Conservation (phyloP, 1,140 invertebrate genomes). For the Lysiphlebus fabarum region DNA sequence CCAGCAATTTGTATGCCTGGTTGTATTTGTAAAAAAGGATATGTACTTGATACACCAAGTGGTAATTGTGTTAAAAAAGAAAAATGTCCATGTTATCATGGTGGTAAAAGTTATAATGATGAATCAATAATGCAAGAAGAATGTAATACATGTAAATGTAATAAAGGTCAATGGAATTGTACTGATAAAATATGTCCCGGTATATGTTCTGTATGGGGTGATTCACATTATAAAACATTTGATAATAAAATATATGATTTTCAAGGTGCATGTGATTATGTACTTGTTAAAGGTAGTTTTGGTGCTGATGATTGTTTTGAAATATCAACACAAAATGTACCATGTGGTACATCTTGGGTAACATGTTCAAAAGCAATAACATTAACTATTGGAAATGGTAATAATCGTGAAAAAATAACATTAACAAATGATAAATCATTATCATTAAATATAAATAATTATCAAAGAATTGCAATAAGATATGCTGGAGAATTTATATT, state of each 20-base stretch:
- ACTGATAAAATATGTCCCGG: slow-evolving; percentile 63
- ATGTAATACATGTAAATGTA: slow-evolving; percentile 76
- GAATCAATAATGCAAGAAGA: slow-evolving; percentile 72
- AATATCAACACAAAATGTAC: slow-evolving; percentile 73
- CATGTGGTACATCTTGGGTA: slow-evolving; percentile 80
- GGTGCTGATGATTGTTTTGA: slow-evolving; percentile 64
- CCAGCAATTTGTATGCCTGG: slow-evolving; percentile 68
- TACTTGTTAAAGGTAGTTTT: slow-evolving; percentile 70
- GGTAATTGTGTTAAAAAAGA: slow-evolving; percentile 66
- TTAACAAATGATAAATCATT: slow-evolving; percentile 57
- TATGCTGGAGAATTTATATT: slow-evolving; percentile 73
- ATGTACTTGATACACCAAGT: slow-evolving; percentile 66
- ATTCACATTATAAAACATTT: slow-evolving; percentile 84
- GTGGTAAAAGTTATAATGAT: slow-evolving; percentile 76
- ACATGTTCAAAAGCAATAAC: slow-evolving; percentile 83
- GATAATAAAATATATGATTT: slow-evolving; percentile 82
- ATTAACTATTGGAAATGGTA: slow-evolving; percentile 58
- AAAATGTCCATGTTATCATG: slow-evolving; percentile 85
- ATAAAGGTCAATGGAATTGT: slow-evolving; percentile 68
- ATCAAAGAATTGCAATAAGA: slow-evolving; percentile 55
- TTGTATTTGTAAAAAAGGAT: slow-evolving; percentile 74
- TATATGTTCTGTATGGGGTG: slow-evolving; percentile 78
- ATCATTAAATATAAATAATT: slow-evolving; percentile 31
- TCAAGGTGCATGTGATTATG: slow-evolving; percentile 83
- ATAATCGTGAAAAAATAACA: slow-evolving; percentile 61